These are phyloP conservation scores for Chauna torquata DNA, from an alignment of 2,113 vertebrate species.

Conservation along the genomic window DNA sequence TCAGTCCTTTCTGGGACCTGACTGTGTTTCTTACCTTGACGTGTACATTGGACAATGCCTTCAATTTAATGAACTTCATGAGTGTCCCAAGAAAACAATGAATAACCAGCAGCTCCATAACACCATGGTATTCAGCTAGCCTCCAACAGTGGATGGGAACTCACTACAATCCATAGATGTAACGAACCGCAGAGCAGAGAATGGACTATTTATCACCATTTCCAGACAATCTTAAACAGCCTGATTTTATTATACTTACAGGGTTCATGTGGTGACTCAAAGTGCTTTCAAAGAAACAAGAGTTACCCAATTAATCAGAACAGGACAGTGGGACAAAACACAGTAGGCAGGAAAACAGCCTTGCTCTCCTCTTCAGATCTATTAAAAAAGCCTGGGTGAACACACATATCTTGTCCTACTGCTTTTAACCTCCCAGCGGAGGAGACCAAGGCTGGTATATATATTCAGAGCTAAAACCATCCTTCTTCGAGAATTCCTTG, in stretches of 20 bases:
- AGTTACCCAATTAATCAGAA: slow-evolving; percentile 50
- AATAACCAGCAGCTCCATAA: background rate
- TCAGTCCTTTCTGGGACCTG: background rate
- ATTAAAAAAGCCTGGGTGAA: background rate
- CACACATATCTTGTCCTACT: background rate
- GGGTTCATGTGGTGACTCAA: slow-evolving; percentile 39
- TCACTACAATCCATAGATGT: background rate
- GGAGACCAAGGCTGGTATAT: background rate
- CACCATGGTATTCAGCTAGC: background rate
- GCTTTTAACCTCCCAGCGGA: background rate
- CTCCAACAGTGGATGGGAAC: background rate
- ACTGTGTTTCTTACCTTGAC: background rate
- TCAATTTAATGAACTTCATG: background rate
- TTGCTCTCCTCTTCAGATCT: background rate
- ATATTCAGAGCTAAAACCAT: background rate
- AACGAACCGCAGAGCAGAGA: background rate
- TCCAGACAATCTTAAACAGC: slow-evolving; percentile 62
- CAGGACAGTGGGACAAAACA: slow-evolving; percentile 13
- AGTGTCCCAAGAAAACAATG: background rate
- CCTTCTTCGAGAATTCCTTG: background rate
- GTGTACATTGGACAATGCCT: background rate
- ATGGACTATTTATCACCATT: slow-evolving; percentile 30
- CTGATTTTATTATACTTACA: slow-evolving; percentile 60
- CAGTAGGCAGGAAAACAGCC: background rate
- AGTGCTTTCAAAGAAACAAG: slow-evolving; percentile 49